Base-by-base conservation (phyloP, 2,888 invertebrate genomes). In the Andrena hattorfiana region DNA sequence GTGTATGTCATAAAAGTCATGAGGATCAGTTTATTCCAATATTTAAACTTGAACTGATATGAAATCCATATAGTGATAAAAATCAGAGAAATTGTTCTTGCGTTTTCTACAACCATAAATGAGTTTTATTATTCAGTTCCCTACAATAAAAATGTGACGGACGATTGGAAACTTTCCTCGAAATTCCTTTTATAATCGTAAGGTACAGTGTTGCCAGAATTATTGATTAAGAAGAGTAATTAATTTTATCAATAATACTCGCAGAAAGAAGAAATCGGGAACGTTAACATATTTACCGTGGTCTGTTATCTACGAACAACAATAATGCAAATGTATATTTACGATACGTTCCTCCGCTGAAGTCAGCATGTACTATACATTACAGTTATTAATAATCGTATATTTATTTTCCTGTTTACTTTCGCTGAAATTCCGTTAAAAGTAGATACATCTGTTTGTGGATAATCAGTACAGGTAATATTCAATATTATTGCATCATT, bases 401-500 rank as follows among this genome's bases (percentile, higher is more conserved):
- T 8, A 23, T 13, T 7, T 71, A 26, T 23, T 2, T 2, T 16
- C 20, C 1, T 63, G 16, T 23, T 7, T 5, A 26, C 30, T 4
- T 16, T 48, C 20, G n/a, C 4, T 13, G n/a, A n/a, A 35, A 35
- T 35, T 1, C 20, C 20, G 20, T 8, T 16, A 6, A 16, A 13
- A 35, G 20, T 16, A 16, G 16, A 56, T 23, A 23, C 16, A 20
- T 20, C 13, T 13, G 5, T 60, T 60, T 5, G n/a, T 32, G 2
- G n/a, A 67, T 16, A 67, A 32, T 7, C 56, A 78, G 54, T 28
- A 28, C 42, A 42, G 42, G 56, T 62, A 64, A 85, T 59, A 56
- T 70, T 77, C 48, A 8, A 42, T 67, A 66, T 54, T 85, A 13
- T 85, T 85, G 85, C 85, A 28, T 85, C 85, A 85, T 66, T 64